Evolutionary conservation across 2,113 vertebrate genomes (phyloP), one percentile per base, ranked within the genome.

Genomic region (Bambusicola thoracicus): DNA sequence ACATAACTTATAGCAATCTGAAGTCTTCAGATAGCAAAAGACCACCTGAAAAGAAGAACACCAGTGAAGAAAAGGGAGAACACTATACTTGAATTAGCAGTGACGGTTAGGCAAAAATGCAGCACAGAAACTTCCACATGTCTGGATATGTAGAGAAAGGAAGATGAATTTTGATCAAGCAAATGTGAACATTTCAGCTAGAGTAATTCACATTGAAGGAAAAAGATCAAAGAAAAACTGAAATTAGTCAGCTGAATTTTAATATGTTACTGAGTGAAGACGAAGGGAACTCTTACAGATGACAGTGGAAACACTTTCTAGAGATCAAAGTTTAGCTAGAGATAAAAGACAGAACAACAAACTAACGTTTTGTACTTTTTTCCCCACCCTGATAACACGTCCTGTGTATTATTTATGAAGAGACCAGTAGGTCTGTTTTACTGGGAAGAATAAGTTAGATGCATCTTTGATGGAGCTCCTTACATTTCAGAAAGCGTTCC

Each of bases 261-360:
- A 93, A 96, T 95, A 77, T 62, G 46, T 18, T 85, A 72, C 51
- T 58, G 46, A 92, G 68, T 61, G 67, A 92, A 95, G 84, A 84
- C 87, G 80, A 89, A 94, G 87, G 34, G 79, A 93, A 89, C n/a
- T 90, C 81, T 94, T 85, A 89, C 16, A 92, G 49, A 82, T 93
- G 76, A 87, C 56, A 18, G 77, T 40, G 73, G 87, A 76, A 95
- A 90, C 70, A 68, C 29, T 94, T 97, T 92, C 58, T 75, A 69
- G 70, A 96, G 85, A 96, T 96, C 92, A 97, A 96, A 96, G 96
- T 93, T 96, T 89, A 93, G 79, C 77, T 79, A n/a, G 79, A 94
- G 91, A 97, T 94, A 94, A 96, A 96, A 96, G 93, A 87, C 34
- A 79, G 59, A 89, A 89, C 58, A 95, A 94, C 91, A 94, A 92